phyloP scores from a whole-genome alignment of 2,113 vertebrate genomes.

The Petrocephalus zakoni region DNA sequence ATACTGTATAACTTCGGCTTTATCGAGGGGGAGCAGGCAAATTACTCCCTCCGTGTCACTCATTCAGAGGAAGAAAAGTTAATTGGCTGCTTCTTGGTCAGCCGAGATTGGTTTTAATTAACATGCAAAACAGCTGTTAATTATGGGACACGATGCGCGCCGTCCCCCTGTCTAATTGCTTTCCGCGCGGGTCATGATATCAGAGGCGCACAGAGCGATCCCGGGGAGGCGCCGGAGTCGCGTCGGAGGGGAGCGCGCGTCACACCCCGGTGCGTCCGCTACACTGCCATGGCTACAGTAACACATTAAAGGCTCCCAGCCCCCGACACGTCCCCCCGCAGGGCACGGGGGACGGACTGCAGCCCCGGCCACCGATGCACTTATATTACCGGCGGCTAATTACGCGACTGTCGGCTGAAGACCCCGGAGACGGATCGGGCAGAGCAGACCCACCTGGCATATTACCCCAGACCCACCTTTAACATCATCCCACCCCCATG shows the following conservation, averaged over 20 bases:
- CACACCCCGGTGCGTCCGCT: background rate
- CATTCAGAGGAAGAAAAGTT: slow-evolving; percentile 47
- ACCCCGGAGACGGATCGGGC: background rate
- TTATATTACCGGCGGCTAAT: background rate
- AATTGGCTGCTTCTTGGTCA: slow-evolving; percentile 62
- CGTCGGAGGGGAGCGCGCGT: background rate
- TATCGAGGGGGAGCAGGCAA: slow-evolving; percentile 40
- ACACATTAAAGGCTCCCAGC: background rate
- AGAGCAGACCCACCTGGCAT: background rate
- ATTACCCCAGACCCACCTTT: background rate
- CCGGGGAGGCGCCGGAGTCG: background rate
- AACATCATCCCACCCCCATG: background rate
- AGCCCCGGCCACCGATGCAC: background rate
- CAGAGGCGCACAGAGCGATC: slow-evolving; percentile 35
- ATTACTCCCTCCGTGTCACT: slow-evolving; percentile 43
- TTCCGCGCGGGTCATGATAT: slow-evolving; percentile 51
- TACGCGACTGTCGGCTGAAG: background rate
- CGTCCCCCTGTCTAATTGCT: slow-evolving; percentile 50
- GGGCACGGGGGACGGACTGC: background rate
- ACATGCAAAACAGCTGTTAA: slow-evolving; percentile 58
- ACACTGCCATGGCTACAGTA: too few relatives aligned
- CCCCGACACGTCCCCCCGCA: background rate
- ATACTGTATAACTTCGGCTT: slow-evolving; percentile 41
- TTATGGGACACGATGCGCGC: slow-evolving; percentile 54
- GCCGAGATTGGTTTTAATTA: slow-evolving; percentile 58